Conservation (phyloP, 92 coral and sea anemone genomes). For the Pocillopora grandis region DNA sequence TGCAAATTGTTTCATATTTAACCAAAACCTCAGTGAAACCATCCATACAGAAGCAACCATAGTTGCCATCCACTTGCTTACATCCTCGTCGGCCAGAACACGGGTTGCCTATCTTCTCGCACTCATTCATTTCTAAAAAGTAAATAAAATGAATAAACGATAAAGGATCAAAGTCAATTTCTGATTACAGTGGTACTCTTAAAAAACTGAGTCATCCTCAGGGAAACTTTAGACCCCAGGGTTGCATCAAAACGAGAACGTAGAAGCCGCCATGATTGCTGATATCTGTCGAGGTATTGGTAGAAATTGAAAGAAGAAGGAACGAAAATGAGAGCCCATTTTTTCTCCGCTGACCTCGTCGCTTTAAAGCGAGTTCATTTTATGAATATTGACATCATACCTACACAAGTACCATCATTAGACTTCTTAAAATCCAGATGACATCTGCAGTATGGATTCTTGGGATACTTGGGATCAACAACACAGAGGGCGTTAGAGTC, state of each 20-base stretch:
- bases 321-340: background rate
- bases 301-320: background rate
- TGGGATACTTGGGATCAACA: slow-evolving; percentile 25
- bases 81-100: slow-evolving; percentile 7
- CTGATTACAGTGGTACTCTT: background rate
- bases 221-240: no score
- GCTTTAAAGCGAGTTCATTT: background rate
- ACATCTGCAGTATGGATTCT: slow-evolving; percentile 28
- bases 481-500: slow-evolving; percentile 15
- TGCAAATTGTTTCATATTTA: background rate
- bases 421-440: slow-evolving; percentile 5
- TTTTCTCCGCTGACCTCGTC: background rate
- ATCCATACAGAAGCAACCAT: slow-evolving; percentile 7
- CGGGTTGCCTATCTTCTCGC: background rate
- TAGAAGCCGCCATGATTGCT: no score
- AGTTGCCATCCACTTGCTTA: background rate
- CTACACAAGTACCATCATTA: slow-evolving; percentile 13
- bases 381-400: background rate
- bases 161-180: no score
- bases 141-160: background rate
- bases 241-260: no score
- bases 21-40: background rate
- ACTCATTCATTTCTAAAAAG: slow-evolving; percentile 16
- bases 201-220: background rate
- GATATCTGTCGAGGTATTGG: no score